Percentiles rank a stretch among this genome's conserved stretches.
Evolutionary conservation across 2,797 vertebrate genomes (phyloP).

Genomic region (Phylloscopus collybita): DNA sequence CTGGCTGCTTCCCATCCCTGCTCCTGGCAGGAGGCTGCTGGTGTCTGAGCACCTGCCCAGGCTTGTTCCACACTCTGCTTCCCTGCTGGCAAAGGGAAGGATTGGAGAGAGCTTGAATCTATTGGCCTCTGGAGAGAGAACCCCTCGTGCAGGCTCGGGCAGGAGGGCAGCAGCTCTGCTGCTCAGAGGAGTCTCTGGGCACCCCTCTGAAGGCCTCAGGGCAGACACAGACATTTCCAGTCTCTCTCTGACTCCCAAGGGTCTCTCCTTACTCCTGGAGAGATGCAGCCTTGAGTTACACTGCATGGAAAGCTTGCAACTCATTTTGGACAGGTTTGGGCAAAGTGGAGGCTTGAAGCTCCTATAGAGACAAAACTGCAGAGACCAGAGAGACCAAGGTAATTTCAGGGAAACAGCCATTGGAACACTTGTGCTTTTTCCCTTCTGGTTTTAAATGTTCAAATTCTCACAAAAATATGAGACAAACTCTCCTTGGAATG

Average conservation of each 20-base stretch:
- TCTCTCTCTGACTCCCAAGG: not conserved
- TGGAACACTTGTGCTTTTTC: not conserved
- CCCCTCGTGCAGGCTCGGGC: not conserved
- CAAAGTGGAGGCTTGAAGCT: not conserved
- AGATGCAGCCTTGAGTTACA: not conserved
- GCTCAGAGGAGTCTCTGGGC: not conserved
- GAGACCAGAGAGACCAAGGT: not conserved
- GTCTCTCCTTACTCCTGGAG: not conserved
- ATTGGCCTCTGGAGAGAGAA: not conserved
- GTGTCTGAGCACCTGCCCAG: slow-evolving; percentile 33
- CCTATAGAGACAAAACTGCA: not conserved
- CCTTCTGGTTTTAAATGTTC: slow-evolving; percentile 1
- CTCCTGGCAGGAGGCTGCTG: not conserved
- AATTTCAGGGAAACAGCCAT: not conserved
- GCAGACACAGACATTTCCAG: not conserved
- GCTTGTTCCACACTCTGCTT: not conserved
- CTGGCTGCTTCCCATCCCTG: not conserved
- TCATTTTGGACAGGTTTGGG: not conserved
- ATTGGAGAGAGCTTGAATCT: not conserved
- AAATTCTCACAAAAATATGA: not conserved
- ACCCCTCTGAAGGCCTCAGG: not conserved
- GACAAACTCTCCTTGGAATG: not conserved
- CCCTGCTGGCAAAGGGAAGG: not conserved
- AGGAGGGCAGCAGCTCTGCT: not conserved
- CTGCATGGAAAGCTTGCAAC: not conserved